Evolutionary conservation across 2,797 vertebrate genomes (phyloP).

Genomic region (Florisuga fusca): DNA sequence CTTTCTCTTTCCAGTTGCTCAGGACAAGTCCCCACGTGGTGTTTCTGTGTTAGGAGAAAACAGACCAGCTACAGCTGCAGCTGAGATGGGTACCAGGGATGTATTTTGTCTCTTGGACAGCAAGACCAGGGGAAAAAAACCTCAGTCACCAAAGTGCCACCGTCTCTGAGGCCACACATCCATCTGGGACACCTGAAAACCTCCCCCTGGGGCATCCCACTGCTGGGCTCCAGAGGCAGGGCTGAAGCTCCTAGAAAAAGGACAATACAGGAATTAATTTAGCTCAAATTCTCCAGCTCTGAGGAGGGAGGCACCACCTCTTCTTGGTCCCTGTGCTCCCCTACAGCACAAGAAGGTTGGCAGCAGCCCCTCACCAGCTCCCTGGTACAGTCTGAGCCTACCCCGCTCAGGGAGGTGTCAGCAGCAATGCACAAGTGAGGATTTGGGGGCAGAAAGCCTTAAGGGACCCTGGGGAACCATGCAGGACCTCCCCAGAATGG

Average conservation of each 20-base stretch:
- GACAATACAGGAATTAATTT: background rate
- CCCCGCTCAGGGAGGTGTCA: background rate
- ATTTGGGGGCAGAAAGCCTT: background rate
- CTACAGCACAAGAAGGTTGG: background rate
- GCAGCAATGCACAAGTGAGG: background rate
- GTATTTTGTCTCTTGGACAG: background rate
- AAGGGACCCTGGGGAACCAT: background rate
- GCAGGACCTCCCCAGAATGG: background rate
- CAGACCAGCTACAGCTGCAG: background rate
- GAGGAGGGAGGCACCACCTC: background rate
- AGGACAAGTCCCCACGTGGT: background rate
- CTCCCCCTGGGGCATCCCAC: background rate
- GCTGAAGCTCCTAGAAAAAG: background rate
- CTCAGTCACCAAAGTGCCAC: rapidly evolving
- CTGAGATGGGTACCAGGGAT: background rate
- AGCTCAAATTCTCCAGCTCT: background rate
- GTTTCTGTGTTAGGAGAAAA: background rate
- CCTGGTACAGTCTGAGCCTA: rapidly evolving
- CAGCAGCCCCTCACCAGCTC: background rate
- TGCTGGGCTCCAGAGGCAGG: rapidly evolving
- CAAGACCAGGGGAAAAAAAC: background rate
- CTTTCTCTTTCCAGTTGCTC: background rate
- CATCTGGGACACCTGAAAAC: background rate
- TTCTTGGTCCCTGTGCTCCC: background rate
- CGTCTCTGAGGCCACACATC: background rate